phyloP scores from a whole-genome alignment of 2,888 invertebrate genomes.

The Melieria picta region DNA sequence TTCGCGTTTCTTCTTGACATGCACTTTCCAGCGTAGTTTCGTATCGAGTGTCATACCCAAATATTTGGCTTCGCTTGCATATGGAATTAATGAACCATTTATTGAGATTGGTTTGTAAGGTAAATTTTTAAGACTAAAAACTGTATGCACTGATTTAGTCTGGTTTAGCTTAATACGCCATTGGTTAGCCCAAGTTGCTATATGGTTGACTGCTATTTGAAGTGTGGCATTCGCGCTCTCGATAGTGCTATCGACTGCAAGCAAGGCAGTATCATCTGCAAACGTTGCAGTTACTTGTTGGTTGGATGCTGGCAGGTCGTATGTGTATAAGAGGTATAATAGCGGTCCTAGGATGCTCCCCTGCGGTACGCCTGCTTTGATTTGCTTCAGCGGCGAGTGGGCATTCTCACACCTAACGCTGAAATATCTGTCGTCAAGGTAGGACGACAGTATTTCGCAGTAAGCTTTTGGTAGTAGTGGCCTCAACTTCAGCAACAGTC shows the following conservation, averaged over 20 bases:
- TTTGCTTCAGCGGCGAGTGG: no score
- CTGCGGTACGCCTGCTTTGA: neutral
- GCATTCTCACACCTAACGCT: no score
- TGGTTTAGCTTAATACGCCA: neutral
- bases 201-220: neutral
- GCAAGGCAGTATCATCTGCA: neutral
- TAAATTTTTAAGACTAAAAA: neutral
- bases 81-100: slow-evolving; percentile 5
- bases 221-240: neutral
- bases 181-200: neutral
- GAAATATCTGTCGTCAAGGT: no score
- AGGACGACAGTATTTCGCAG: no score
- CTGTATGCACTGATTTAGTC: neutral
- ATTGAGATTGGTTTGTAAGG: neutral
- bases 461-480: no score
- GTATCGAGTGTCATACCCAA: slow-evolving; percentile 15
- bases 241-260: neutral
- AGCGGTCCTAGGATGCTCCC: neutral
- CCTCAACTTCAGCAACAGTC: no score
- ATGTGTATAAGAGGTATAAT: neutral
- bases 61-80: slow-evolving; percentile 1
- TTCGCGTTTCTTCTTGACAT: slow-evolving; percentile 14
- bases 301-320: neutral
- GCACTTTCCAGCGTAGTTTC: slow-evolving; percentile 11
- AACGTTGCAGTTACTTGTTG: neutral